Conservation (phyloP, 2,113 vertebrate species). For the Tragelaphus scriptus region DNA sequence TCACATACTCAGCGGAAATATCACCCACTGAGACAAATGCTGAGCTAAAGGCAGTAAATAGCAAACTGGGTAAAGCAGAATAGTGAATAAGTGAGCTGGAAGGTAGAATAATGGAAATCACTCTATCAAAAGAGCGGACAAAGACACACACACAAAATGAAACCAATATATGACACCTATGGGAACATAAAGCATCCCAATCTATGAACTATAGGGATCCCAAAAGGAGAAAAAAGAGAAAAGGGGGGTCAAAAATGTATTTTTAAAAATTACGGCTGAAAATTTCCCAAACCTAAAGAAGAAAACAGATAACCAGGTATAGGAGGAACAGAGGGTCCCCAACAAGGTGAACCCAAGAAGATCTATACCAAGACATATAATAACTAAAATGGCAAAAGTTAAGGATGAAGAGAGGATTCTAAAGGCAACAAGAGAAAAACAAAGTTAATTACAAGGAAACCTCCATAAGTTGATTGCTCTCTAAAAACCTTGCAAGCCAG, state of each 20-base stretch:
- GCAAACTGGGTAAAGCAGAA: background rate
- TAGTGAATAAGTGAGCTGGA: background rate
- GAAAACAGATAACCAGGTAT: background rate
- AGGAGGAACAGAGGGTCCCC: background rate
- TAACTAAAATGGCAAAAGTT: background rate
- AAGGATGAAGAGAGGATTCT: background rate
- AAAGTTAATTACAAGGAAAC: background rate
- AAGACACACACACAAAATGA: background rate
- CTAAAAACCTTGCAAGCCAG: background rate
- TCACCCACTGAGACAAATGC: background rate
- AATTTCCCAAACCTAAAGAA: background rate
- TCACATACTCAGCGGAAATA: background rate
- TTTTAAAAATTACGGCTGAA: background rate
- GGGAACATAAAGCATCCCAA: background rate
- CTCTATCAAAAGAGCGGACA: background rate
- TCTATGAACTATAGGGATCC: background rate
- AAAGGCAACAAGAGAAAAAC: background rate
- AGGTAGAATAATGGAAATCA: background rate
- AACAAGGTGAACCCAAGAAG: background rate
- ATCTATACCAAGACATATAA: background rate
- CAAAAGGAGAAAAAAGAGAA: background rate
- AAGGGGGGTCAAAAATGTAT: background rate
- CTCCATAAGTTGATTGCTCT: background rate
- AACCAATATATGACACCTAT: background rate
- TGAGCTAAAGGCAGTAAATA: background rate